phyloP scores from a whole-genome alignment of 2,888 invertebrate genomes.

The Drosophila maculinotata region DNA sequence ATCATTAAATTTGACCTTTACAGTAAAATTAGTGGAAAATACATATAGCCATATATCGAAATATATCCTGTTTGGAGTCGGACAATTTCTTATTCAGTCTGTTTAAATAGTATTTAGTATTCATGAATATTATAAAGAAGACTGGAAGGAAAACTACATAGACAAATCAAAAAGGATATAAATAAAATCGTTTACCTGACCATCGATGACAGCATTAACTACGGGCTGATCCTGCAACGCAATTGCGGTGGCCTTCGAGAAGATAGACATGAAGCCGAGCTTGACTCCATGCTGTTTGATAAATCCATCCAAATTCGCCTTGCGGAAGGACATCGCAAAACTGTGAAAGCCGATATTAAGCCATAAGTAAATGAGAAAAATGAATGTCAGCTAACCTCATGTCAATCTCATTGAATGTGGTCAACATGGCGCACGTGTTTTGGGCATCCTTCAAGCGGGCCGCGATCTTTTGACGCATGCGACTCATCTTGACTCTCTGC shows the following conservation, averaged over 20 bases:
- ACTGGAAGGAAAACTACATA: not conserved
- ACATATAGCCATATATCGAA: too few species aligned
- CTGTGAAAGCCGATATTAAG: conserved; percentile 85
- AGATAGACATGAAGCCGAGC: conserved; percentile 99
- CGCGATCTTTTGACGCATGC: conserved; percentile 98
- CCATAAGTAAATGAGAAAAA: not conserved
- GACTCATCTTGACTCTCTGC: conserved; percentile 98
- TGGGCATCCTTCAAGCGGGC: conserved; percentile 98
- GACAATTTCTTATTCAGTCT: too few species aligned
- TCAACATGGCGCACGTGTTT: conserved; percentile 99
- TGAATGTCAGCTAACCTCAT: conserved; percentile 87
- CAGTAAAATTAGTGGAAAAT: too few species aligned
- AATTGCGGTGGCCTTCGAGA: conserved; percentile 96
- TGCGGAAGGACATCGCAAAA: conserved; percentile 96
- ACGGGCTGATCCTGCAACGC: conserved; percentile 97
- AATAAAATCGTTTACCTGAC: conserved; percentile 84
- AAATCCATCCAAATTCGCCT: conserved; percentile 94
- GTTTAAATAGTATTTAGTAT: too few species aligned
- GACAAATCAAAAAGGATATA: not conserved
- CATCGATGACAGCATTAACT: conserved; percentile 98
- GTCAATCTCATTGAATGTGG: conserved; percentile 99
- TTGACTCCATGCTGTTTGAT: conserved; percentile 97
- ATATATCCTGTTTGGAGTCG: too few species aligned
- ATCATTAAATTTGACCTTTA: too few species aligned
- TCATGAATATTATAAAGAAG: too few species aligned